Evolutionary conservation across 2,888 invertebrate species (phyloP).

Genomic region (Spicauda simplicius): DNA sequence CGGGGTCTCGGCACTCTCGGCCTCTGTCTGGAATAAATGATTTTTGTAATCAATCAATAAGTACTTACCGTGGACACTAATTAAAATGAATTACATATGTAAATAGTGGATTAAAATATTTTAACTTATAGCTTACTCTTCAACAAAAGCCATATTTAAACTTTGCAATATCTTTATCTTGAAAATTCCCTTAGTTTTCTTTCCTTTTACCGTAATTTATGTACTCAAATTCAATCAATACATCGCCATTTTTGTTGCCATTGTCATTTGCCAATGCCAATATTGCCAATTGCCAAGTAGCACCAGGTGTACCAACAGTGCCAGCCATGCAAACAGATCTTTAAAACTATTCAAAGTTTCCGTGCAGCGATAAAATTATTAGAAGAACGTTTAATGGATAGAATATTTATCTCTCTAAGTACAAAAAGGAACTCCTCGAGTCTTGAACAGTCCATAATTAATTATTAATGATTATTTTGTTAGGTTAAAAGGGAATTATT

Average conservation of each 20-base stretch:
- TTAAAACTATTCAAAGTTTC: too few relatives aligned
- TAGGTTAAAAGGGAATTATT: too few relatives aligned
- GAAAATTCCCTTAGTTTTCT: not conserved
- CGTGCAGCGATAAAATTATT: too few relatives aligned
- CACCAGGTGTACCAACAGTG: too few relatives aligned
- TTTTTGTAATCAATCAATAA: not conserved
- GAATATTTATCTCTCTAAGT: too few relatives aligned
- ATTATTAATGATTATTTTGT: too few relatives aligned
- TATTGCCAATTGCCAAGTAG: too few relatives aligned
- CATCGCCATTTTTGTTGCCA: not conserved
- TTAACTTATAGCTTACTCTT: not conserved
- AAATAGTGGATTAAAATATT: not conserved
- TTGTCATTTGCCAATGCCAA: too few relatives aligned
- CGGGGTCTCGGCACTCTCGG: constrained; percentile 6
- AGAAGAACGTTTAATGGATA: too few relatives aligned
- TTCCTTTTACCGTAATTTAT: not conserved
- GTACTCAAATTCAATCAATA: not conserved
- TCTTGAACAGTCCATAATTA: too few relatives aligned
- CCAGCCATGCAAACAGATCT: too few relatives aligned
- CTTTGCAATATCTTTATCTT: not conserved
- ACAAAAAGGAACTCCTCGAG: too few relatives aligned
- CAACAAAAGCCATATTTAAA: not conserved
- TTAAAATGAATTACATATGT: not conserved
- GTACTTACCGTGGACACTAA: not conserved
- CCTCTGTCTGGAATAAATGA: constrained; percentile 6